Evolutionary conservation across 1,140 invertebrate species (phyloP).

Genomic region (Drosophila elegans): DNA sequence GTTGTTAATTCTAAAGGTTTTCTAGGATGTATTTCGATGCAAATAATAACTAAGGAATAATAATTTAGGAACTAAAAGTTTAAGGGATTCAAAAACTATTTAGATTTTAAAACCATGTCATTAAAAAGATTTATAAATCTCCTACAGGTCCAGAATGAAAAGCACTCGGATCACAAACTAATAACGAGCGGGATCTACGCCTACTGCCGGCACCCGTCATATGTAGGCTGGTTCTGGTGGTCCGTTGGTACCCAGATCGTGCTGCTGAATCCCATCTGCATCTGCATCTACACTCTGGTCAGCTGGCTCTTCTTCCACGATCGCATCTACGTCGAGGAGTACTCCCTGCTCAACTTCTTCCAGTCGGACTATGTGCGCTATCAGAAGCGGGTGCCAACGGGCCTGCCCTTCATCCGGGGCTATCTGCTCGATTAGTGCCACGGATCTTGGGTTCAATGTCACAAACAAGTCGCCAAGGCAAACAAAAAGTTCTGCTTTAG

Average conservation of each 20-base stretch:
- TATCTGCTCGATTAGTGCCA: conserved; percentile 85
- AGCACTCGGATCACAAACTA: conserved; percentile 92
- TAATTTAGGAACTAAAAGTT: no score
- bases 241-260: conserved; percentile 98
- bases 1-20: no score
- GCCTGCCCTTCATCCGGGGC: conserved; percentile 96
- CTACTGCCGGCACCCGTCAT: conserved; percentile 94
- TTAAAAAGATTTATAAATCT: background rate
- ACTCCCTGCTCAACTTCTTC: conserved; percentile 97
- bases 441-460: conserved; percentile 44
- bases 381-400: conserved; percentile 93
- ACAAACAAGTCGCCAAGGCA: conserved; percentile 26
- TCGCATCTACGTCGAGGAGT: conserved; percentile 95
- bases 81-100: no score
- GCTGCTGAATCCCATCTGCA: conserved; percentile 96
- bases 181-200: conserved; percentile 96
- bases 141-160: conserved; percentile 89
- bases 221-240: conserved; percentile 99
- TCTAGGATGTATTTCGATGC: no score
- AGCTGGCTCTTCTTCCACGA: conserved; percentile 97
- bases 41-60: no score
- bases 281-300: conserved; percentile 91
- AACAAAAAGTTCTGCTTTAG: conserved; percentile 39
- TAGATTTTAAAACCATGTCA: no score
- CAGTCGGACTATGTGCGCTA: conserved; percentile 95